Base-by-base conservation (phyloP, 1,140 invertebrate genomes). In the Euura lappo region DNA sequence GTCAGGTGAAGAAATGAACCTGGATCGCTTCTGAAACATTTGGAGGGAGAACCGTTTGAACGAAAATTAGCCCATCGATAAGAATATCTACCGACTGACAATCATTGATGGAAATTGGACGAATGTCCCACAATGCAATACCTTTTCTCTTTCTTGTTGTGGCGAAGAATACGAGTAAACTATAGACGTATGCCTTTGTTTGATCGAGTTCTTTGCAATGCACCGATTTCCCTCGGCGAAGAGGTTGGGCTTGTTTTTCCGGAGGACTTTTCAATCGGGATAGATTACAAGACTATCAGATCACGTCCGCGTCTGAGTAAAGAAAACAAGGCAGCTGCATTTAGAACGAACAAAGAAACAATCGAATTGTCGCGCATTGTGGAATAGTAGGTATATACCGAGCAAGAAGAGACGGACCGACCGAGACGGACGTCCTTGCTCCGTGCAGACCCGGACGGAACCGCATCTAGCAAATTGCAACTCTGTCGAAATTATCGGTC, bases 401-500 rank as follows among this genome's bases (percentile, higher is more conserved):
- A 60, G 28, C 28, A 60, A 8, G 8, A n/a, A 60, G 51, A 60
- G 51, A 60, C 51, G 51, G 6, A 60, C 51, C 8, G 51, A 60
- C 2, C 8, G 51, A 60, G 28, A 28, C 28, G 28, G 28, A 28
- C 28, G 28, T 28, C 28, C 28, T 28, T 28, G 28, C 28, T 28
- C 28, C 28, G 28, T 28, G 1, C 28, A 28, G 28, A 28, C 28
- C 28, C 51, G 51, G 51, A 60, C 51, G 51, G 79, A 77, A 75
- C 72, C 75, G 70, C 72, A 78, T 77, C 79, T 78, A 81, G 80
- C 82, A 83, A 83, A 83, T 82, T 83, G 82, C 80, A 80, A 82
- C 79, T 83, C 80, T 81, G 82, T 81, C 79, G 78, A 80, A 80
- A 83, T 83, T 80, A 83, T 83, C 82, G 80, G 75, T 71, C 76